These are phyloP conservation scores for Emesis russula DNA, from an alignment of 2,888 invertebrate genomes.

Conservation along the genomic window DNA sequence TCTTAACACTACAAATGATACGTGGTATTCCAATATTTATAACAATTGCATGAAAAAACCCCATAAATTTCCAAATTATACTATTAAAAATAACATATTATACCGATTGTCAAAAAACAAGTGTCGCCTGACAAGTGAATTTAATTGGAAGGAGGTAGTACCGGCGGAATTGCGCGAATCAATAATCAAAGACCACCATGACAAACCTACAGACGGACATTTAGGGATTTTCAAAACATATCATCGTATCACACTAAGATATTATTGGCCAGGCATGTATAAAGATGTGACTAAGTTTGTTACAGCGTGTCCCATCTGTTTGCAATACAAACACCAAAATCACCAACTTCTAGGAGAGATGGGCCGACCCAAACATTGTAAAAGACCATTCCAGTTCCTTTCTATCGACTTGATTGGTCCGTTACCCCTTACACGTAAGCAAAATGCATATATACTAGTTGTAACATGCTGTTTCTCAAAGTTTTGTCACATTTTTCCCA, in stretches of 20 bases:
- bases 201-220: conserved; percentile 45
- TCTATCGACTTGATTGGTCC: conserved; percentile 72
- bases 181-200: conserved; percentile 45
- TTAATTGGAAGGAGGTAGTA: conserved; percentile 85
- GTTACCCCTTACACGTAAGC: conserved; percentile 61
- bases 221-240: conserved; percentile 83
- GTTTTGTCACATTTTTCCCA: conserved; percentile 62
- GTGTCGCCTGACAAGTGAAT: conserved; percentile 64
- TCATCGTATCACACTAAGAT: conserved; percentile 59
- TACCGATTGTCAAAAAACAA: conserved; percentile 68
- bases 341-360: no score
- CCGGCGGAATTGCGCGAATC: conserved; percentile 50
- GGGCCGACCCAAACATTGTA: conserved; percentile 17
- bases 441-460: conserved; percentile 64
- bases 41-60: conserved; percentile 60
- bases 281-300: conserved; percentile 68
- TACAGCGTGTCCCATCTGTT: conserved; percentile 34
- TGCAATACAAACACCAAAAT: no score
- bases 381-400: conserved; percentile 67
- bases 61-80: conserved; percentile 72
- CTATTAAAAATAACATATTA: conserved; percentile 54
- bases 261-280: conserved; percentile 68
- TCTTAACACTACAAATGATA: conserved; percentile 10
- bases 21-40: conserved; percentile 76
- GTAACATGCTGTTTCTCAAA: conserved; percentile 78